Base-by-base conservation (phyloP, 2,797 vertebrate genomes). In the Hoplostethus mediterraneus region DNA sequence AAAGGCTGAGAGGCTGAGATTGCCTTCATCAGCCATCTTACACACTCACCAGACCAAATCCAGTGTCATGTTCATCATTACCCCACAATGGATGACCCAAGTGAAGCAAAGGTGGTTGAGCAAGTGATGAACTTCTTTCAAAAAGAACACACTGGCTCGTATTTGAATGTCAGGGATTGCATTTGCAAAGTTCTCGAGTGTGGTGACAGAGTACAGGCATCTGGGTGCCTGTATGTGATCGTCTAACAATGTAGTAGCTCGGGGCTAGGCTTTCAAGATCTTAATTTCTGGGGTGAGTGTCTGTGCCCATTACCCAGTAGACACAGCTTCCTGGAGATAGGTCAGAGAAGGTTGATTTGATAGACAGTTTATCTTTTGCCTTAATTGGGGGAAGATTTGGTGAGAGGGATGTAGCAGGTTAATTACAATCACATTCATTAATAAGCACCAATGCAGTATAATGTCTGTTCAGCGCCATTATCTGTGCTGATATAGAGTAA, bases 371-470 rank as follows among this genome's bases (percentile, higher is more conserved):
- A 91, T 90, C 84, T 80, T 85, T 75, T 64, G 42, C 79, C 64
- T 85, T 92, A 92, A 94, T 90, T 85, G 88, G 84, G 75, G 68
- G 47, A 67, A 74, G 63, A 83, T 85, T 79, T 80, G 59, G 38
- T 75, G 31, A 63, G 53, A 80, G 52, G 55, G 73, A 80, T 73
- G 44, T 71, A 55, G 31, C 56, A 83, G 80, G 82, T 87, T 91
- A 85, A 92, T 91, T 87, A 84, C 61, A 56, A 71, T 64, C 62
- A 67, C 78, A 86, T 87, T 93, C 87, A 91, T 93, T 90, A 90
- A 89, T 71, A 87, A 71, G 61, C 62, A 79, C 67, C 71, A 80
- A 83, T 85, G 69, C 74, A 67, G 73, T 67, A 60, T 88, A 79
- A 86, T 77, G 86, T 64, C 74, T 69, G 75, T 81, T 87, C 76